phyloP scores from a whole-genome alignment of 2,797 vertebrate genomes.

The Alectoris magna region DNA sequence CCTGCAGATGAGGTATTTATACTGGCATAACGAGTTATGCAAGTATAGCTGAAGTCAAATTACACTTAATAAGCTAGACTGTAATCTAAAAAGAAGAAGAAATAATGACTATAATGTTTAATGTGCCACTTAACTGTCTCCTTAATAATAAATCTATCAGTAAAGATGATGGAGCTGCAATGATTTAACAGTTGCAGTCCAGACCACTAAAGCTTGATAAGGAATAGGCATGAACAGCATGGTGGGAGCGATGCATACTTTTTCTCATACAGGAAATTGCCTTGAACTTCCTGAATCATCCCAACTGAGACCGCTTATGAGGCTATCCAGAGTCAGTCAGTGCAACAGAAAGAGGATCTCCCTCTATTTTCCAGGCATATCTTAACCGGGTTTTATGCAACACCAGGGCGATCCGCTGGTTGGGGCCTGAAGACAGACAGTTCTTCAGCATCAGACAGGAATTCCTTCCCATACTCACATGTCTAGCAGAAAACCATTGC shows the following conservation, averaged over 20 bases:
- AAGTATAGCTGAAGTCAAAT: slow-evolving; percentile 39
- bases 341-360: background rate
- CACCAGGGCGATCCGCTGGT: accelerated
- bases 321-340: background rate
- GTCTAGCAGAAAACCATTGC: background rate
- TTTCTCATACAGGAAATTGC: background rate
- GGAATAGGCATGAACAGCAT: background rate
- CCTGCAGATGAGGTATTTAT: slow-evolving; percentile 18
- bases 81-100: slow-evolving; percentile 33
- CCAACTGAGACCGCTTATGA: background rate
- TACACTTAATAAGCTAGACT: slow-evolving; percentile 33
- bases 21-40: background rate
- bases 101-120: slow-evolving; percentile 55
- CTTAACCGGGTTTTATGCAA: background rate
- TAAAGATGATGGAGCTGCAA: background rate
- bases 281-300: background rate
- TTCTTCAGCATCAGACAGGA: too few species aligned
- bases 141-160: slow-evolving; percentile 40
- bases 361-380: background rate
- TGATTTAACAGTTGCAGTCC: slow-evolving; percentile 32
- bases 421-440: background rate
- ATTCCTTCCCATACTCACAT: too few species aligned
- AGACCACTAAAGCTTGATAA: background rate
- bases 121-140: slow-evolving; percentile 34
- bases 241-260: background rate